Conservation (phyloP, 2,113 vertebrate genomes). For the Carassius auratus region DNA sequence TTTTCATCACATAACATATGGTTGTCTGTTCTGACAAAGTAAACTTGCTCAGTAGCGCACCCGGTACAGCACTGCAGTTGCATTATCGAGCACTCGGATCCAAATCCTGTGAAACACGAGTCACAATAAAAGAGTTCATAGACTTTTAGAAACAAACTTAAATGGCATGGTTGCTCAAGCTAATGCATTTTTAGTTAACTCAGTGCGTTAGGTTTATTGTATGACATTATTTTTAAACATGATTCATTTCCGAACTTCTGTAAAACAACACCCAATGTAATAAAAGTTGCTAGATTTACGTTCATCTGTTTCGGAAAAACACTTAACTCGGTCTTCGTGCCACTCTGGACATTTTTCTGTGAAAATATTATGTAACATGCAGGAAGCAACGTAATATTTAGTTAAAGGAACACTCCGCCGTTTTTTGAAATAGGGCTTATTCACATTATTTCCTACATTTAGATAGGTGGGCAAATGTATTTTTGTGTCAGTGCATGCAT, state of each 20-base stretch:
- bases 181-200: no score
- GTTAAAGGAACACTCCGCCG: no score
- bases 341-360: neutral
- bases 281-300: neutral
- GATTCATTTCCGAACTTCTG: no score
- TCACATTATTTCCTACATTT: no score
- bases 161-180: no score
- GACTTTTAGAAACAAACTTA: neutral
- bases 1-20: neutral
- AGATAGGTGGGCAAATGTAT: no score
- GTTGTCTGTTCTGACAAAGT: neutral
- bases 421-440: no score
- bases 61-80: neutral
- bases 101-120: neutral
- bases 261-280: no score
- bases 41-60: neutral
- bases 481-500: no score
- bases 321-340: fast-evolving
- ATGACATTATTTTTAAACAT: no score
- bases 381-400: neutral
- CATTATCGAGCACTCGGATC: neutral
- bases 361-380: neutral
- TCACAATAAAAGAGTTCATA: neutral
- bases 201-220: no score
- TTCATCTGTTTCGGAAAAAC: neutral